A percentile compares a stretch with the other conserved stretches of the same genome.
phyloP scores from a whole-genome alignment of 2,113 vertebrate genomes.

The Bos indicus region DNA sequence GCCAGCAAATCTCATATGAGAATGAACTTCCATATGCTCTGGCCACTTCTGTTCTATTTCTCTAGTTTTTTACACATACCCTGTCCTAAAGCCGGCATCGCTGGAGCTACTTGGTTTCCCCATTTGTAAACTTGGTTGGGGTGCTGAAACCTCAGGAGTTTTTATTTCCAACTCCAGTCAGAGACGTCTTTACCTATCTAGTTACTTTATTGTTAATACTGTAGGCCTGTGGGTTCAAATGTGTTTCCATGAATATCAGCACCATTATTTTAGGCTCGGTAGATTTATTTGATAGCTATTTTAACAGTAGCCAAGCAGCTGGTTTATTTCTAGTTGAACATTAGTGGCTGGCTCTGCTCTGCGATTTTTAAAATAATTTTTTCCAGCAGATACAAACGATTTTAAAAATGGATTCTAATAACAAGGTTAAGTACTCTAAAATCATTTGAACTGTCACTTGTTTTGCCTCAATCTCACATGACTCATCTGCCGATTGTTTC shows the following conservation, averaged over 20 bases:
- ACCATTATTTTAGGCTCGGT: constrained; percentile 53
- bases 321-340: constrained; percentile 59
- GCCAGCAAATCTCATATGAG: constrained; percentile 17
- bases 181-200: constrained; percentile 75
- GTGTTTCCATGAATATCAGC: constrained; percentile 74
- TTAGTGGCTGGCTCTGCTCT: constrained; percentile 58
- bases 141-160: constrained; percentile 65
- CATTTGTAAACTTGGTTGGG: constrained; percentile 56
- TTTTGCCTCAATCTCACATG: constrained; percentile 61
- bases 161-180: constrained; percentile 66
- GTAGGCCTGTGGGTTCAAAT: constrained; percentile 61
- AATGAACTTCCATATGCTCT: constrained; percentile 40
- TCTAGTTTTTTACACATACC: constrained; percentile 40
- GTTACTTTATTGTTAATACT: constrained; percentile 70
- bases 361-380: constrained; percentile 67
- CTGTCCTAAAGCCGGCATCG: background rate
- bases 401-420: constrained; percentile 74
- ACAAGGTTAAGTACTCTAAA: constrained; percentile 71
- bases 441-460: constrained; percentile 68
- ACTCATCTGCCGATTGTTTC: constrained; percentile 77
- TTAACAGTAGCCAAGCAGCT: constrained; percentile 67
- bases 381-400: constrained; percentile 67
- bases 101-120: constrained; percentile 38
- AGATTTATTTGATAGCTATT: constrained; percentile 73
- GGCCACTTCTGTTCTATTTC: constrained; percentile 18